A percentile compares a stretch with the other conserved stretches of the same genome.
phyloP scores from a whole-genome alignment of 2,113 vertebrate species.

The Poecilia latipinna region DNA sequence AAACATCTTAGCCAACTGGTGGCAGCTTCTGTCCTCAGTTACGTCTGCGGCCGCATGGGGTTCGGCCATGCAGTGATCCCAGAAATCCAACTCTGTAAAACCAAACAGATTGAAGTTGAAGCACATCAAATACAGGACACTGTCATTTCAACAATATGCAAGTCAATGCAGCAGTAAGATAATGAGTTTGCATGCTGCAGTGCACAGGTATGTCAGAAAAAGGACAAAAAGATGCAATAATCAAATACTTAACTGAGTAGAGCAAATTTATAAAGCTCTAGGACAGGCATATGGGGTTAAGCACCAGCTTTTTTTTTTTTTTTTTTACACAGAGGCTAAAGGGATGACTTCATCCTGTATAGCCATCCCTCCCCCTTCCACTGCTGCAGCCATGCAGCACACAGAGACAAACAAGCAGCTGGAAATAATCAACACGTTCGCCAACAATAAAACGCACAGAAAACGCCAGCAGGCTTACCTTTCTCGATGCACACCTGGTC shows the following conservation, averaged over 20 bases:
- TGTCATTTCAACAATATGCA: neutral
- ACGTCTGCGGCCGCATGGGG: conserved; percentile 75
- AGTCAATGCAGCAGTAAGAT: neutral
- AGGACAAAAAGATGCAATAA: neutral
- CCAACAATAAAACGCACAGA: neutral
- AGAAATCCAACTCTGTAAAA: conserved; percentile 83
- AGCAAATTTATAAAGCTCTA: neutral
- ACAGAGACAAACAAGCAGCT: conserved; percentile 61
- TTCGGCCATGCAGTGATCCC: conserved; percentile 82
- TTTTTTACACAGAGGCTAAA: conserved; percentile 30
- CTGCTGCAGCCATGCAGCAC: conserved; percentile 71
- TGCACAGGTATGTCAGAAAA: neutral
- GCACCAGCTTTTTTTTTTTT: neutral
- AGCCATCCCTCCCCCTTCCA: conserved; percentile 12
- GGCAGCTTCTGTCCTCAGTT: conserved; percentile 81
- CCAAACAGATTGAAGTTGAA: neutral
- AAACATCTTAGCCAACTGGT: conserved; percentile 82
- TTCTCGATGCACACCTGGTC: conserved; percentile 76
- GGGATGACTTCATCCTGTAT: conserved; percentile 73
- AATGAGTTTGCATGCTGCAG: neutral
- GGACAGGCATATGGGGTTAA: neutral
- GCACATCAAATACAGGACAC: neutral
- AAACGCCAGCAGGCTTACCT: conserved; percentile 63
- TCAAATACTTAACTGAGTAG: neutral
- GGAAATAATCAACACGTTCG: conserved; percentile 36